Evolutionary conservation across 2,888 invertebrate species (phyloP), one percentile per base, ranked within the genome.

Genomic region (Sabatieria punctata): DNA sequence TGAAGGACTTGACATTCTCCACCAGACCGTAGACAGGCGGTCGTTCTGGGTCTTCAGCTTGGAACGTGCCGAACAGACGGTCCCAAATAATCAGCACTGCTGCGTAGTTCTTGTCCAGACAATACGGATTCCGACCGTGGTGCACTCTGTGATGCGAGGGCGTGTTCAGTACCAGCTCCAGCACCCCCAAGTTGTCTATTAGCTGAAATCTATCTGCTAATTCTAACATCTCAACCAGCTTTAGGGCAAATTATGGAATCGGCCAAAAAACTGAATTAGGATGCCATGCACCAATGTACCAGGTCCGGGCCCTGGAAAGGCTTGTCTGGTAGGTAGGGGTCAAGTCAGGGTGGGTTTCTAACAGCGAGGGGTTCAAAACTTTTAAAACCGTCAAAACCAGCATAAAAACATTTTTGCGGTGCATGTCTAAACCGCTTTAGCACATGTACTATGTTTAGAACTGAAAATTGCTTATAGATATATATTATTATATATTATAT

Each of bases 81-180:
- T 71, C 71, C 86, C 88, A 89, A 57, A 89, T 76, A 55, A 89
- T 89, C 4, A 89, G 74, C 0, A 83, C 78, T 0, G 86, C 88
- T 0, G 82, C 89, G 60, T 85, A 89, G 70, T 89, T 89, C 63
- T 83, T 86, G 64, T 89, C 88, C 55, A 89, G 73, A 58, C 86
- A 89, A 64, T 85, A 85, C 48, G 82, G 76, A 69, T 88, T 88
- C 65, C 85, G 78, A 44, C 72, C 73, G 57, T 73, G 73, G 54
- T 74, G 73, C 1, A 73, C 73, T 55, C 86, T 74, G 62, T 89
- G 89, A 63, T 88, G 85, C 53, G 82, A 82, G 0, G 89, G 85
- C 0, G 88, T 85, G 58, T 85, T 85, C 50, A 89, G 75, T 49
- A 89, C 71, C 62, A 77, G 80, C 64, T 89, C 88, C 43, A 89